Base-by-base conservation (phyloP, 2,888 invertebrate genomes). In the Villa cingulata region DNA sequence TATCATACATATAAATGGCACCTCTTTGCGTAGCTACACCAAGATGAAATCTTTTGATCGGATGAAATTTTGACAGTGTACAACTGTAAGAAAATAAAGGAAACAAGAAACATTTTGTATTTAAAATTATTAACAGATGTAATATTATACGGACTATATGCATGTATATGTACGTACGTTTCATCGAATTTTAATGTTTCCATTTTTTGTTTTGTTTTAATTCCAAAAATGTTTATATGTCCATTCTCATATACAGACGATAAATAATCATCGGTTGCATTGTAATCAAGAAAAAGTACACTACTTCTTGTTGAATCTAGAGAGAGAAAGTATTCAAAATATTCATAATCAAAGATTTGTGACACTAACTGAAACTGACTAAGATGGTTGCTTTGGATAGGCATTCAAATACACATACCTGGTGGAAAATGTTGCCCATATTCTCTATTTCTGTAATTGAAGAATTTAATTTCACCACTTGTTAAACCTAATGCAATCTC, bases 31-130 rank as follows among this genome's bases (percentile, higher is more conserved):
- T 64, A 18, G 63, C 65, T 37, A 66, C 55, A 1, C 62, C 58
- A 15, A 69, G 48, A 9, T 64, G 61, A 29, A 66, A 66, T 1
- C 64, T 61, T 51, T 65, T 68, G 12, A 53, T 56, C 1, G 69
- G 67, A 60, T 68, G 66, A 52, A 69, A 69, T 4, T 67, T 62
- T 1, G 62, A 60, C 37, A 69, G 50, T 3, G 66, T 65, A 5
- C 65, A 61, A 41, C 66, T 68, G 47, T 0, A 54, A 45, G 19
- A n/a, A 39, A 38, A 38, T 15, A 39, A 20, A 29, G 18, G 9
- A 17, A 20, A 37, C 12, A 17, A 12, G 19, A 41, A 41, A 44
- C 20, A 40, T 17, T 18, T 14, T 15, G 12, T 18, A 17, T 23
- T 36, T 19, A 29, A 46, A 16, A 19, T 37, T 10, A 23, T 29